Evolutionary conservation across 2,113 vertebrate genomes (phyloP), one percentile per base, ranked within the genome.

Genomic region (Eubucco bourcierii): DNA sequence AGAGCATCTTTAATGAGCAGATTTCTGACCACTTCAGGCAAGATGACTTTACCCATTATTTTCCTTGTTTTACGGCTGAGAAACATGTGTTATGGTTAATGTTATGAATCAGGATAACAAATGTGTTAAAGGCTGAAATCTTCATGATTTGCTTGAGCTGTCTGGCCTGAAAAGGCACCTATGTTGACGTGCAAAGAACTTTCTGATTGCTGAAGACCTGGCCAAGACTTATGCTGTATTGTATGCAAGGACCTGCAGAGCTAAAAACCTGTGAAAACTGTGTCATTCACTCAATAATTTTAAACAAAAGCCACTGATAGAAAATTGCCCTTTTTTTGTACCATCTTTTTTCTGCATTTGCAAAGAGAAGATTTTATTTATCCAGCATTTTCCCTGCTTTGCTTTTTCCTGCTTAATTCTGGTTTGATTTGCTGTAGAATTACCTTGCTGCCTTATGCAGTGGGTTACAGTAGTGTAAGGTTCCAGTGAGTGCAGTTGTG

Each of bases 401-500:
- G 12, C 76, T 83, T 81, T 34, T 50, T 80, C 6, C 6, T 84
- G 24, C 37, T 88, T 90, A 63, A n/a, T 67, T 81, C 46, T 84
- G 29, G 6, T 73, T 81, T 70, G 28, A 24, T 84, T 74, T 89
- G 31, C 37, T 82, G 44, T 52, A 66, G 68, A 29, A 66, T 27
- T 59, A 67, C 4, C 15, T 34, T 6, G 6, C 10, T 25, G 4
- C 84, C 33, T 65, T 39, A 11, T 0, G 0, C 53, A 87, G 12
- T 28, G 21, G n/a, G 18, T 73, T 79, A 33, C 19, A 14, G 23
- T 34, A 34, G 10, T 23, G 21, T 46, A 59, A 55, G 44, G 59
- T 75, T 84, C 47, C 28, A 28, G 50, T 50, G 74, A 76, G 16
- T 59, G 70, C 37, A 37, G 71, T 93, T 94, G 86, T 86, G 95